Evolutionary conservation across 2,888 invertebrate species (phyloP), one percentile per base, ranked within the genome.

Genomic region (Therioaphis trifolii): DNA sequence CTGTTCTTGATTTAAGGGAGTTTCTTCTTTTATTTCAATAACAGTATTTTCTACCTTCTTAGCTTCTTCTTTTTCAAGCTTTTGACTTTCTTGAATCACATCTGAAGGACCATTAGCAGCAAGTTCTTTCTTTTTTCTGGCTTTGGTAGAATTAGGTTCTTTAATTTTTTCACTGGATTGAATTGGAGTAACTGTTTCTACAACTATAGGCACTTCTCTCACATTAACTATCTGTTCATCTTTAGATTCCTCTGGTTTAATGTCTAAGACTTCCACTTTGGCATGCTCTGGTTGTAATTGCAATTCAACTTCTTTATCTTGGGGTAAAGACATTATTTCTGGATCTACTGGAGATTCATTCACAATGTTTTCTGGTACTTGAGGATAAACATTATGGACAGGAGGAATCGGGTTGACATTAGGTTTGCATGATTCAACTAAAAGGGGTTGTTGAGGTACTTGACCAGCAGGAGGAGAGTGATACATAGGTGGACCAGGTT

Each of bases 131-230:
- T 82, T 82, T 24, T 75, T 75, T 74, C 68, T 85, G 76, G 68
- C 85, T 85, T 84, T 82, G 84, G 68, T 85, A 87, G 58, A 82
- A 85, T 61, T 86, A 86, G 46, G 46, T 49, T 74, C 76, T 49
- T 75, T 74, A 49, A 68, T 74, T 80, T 85, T 69, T 72, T 80
- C 76, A 76, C 69, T 35, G 68, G 85, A 40, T 49, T 61, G 68
- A 68, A 72, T 63, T n/a, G 84, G 46, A 40, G 52, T 18, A 75
- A 2, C 84, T 12, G 35, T 66, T 76, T 75, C 84, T 55, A 69
- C 58, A 58, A 21, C 46, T 21, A n/a, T 46, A 71, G 69, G 55
- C 24, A 52, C 18, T 40, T 82, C 82, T 66, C 66, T 63, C 0
- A 52, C 29, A 74, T 3, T 46, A 66, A 52, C 35, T 46, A 61